Evolutionary conservation across 2,797 vertebrate genomes (phyloP), one percentile per base, ranked within the genome.

Genomic region (Typhlichthys subterraneus): DNA sequence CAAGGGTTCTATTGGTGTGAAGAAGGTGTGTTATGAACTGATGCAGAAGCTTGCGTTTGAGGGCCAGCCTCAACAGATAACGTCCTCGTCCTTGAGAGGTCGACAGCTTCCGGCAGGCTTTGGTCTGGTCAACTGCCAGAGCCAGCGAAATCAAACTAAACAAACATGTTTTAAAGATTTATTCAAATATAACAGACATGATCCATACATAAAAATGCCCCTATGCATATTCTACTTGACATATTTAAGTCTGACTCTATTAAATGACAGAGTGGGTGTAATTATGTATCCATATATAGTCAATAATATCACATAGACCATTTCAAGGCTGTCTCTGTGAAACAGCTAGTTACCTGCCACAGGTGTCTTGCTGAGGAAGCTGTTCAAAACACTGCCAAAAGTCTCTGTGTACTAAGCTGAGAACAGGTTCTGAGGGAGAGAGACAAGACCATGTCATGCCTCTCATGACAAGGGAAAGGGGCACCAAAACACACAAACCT

Each of bases 351-450:
- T 83, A 95, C 94, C 93, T 88, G 67, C 89, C 70, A 1, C 90
- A 90, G 42, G 84, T 57, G 61, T 91, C 89, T 6, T 85, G 88
- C 0, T 83, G 82, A 8, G 85, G 85, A 11, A 96, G 87, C 72
- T 93, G 91, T 72, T 95, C 91, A 50, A 95, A 86, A 67, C 93
- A 94, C 29, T 94, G 91, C 94, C 94, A 96, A 77, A 93, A 95
- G 80, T 95, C 94, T 83, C 93, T 89, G 64, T 88, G 91, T 2
- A 89, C 88, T 77, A 95, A 85, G 45, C 92, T 93, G 67, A 95
- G 85, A 61, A 93, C 83, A 0, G 94, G 90, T 57, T 95, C 95
- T 95, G 73, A 4, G 48, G 5, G n/a, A 46, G 23, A 58, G 13
- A 57, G 17, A 58, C 13, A 56, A 12, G 38, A 8, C 57, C 55